phyloP scores from a whole-genome alignment of 2,888 invertebrate species.

The Synergus laeviventris region DNA sequence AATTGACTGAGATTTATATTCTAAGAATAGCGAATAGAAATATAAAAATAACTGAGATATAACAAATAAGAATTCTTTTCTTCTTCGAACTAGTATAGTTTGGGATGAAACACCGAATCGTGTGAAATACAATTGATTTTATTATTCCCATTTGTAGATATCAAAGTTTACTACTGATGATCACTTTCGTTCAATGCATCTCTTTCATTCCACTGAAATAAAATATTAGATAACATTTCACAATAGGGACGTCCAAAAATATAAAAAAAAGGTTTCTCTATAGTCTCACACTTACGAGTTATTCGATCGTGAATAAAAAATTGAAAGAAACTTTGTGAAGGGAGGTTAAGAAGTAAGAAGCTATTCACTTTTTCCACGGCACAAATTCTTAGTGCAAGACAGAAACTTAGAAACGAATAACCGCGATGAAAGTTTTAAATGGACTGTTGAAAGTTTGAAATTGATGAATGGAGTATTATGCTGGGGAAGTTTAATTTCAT shows the following conservation, averaged over 20 bases:
- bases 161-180: not conserved
- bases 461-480: slow-evolving; percentile 13
- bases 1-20: not conserved
- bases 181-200: not conserved
- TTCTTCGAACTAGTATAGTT: no score
- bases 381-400: slow-evolving; percentile 16
- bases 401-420: slow-evolving; percentile 3
- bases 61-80: not conserved
- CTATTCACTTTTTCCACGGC: slow-evolving; percentile 4
- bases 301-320: slow-evolving; percentile 24
- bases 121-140: not conserved
- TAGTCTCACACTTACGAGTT: slow-evolving; percentile 11
- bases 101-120: not conserved
- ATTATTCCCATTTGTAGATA: not conserved
- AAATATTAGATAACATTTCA: not conserved
- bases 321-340: slow-evolving; percentile 6
- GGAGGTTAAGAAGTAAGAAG: slow-evolving; percentile 10
- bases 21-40: not conserved
- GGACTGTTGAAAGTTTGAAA: slow-evolving; percentile 12
- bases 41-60: not conserved
- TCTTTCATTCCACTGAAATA: not conserved
- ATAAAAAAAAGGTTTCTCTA: not conserved
- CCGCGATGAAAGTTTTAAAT: slow-evolving; percentile 18
- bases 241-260: not conserved
- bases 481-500: not conserved